Conservation (phyloP, 1,140 invertebrate genomes). For the Macrotrachela quadricornifera region DNA sequence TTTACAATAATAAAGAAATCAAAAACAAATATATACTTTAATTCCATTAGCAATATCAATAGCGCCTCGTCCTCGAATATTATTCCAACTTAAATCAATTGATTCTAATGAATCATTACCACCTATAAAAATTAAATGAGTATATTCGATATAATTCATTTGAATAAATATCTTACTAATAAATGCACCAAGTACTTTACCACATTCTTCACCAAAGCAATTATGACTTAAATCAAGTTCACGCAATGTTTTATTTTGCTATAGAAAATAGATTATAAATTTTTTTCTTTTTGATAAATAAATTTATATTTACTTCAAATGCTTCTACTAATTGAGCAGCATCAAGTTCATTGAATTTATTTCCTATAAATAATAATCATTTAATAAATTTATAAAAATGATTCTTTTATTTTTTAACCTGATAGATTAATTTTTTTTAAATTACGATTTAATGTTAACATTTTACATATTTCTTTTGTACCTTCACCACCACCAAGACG, state of each 20-base stretch:
- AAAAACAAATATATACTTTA: neutral
- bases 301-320: slow-evolving; percentile 15
- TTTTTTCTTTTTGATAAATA: too few species aligned
- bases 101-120: slow-evolving; percentile 25
- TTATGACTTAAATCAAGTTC: slow-evolving; percentile 23
- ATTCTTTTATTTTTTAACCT: neutral
- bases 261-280: neutral
- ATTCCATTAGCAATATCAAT: slow-evolving; percentile 23
- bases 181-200: slow-evolving; percentile 19
- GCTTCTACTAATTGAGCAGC: slow-evolving; percentile 15
- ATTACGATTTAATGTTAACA: slow-evolving; percentile 1
- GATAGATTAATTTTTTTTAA: slow-evolving; percentile 19
- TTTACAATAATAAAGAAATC: too few species aligned
- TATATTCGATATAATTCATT: neutral
- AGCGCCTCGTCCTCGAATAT: slow-evolving; percentile 20
- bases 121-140: slow-evolving; percentile 11
- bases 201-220: slow-evolving; percentile 19
- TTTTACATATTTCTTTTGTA: neutral
- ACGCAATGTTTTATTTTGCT: slow-evolving; percentile 13
- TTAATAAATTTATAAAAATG: too few species aligned
- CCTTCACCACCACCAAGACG: slow-evolving; percentile 17
- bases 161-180: slow-evolving; percentile 15
- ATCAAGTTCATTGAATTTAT: slow-evolving; percentile 13
- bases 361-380: too few species aligned
- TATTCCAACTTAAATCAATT: slow-evolving; percentile 28